phyloP scores from a whole-genome alignment of 2,113 vertebrate genomes.

The Pelobates fuscus region DNA sequence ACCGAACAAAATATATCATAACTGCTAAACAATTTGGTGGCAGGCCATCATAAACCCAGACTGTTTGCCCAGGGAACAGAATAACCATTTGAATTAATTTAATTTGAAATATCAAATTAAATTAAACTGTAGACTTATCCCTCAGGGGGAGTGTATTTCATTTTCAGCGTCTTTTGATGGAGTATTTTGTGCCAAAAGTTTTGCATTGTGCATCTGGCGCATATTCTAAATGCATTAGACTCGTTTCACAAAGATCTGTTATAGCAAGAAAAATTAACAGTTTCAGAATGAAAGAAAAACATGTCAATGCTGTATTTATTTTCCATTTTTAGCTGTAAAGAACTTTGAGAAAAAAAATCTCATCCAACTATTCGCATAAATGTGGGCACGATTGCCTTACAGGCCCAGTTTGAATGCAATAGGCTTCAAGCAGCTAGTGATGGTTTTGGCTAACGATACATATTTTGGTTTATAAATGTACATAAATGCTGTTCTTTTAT shows the following conservation, averaged over 20 bases:
- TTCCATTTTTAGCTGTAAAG: no score
- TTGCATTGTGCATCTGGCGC: slow-evolving; percentile 78
- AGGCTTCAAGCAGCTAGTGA: no score
- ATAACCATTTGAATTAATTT: slow-evolving; percentile 83
- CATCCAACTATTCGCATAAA: no score
- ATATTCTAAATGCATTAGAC: slow-evolving; percentile 81
- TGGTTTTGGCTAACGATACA: no score
- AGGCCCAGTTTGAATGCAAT: no score
- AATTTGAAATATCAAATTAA: slow-evolving; percentile 84
- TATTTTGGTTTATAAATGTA: no score
- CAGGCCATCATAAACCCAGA: slow-evolving; percentile 77
- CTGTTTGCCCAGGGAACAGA: slow-evolving; percentile 78
- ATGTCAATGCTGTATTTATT: no score
- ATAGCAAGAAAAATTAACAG: slow-evolving; percentile 76
- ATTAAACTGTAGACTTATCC: slow-evolving; percentile 82
- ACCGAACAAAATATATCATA: slow-evolving; percentile 71
- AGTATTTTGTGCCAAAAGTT: slow-evolving; percentile 77
- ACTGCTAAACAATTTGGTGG: slow-evolving; percentile 74
- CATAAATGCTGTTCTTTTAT: no score
- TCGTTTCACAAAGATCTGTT: slow-evolving; percentile 78
- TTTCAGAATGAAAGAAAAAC: neutral
- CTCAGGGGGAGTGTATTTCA: slow-evolving; percentile 78
- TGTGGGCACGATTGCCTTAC: no score
- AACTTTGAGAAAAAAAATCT: no score
- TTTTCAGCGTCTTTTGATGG: slow-evolving; percentile 79